These are phyloP conservation scores for Danio aesculapii DNA, from an alignment of 2,797 vertebrate genomes.

Conservation along the genomic window DNA sequence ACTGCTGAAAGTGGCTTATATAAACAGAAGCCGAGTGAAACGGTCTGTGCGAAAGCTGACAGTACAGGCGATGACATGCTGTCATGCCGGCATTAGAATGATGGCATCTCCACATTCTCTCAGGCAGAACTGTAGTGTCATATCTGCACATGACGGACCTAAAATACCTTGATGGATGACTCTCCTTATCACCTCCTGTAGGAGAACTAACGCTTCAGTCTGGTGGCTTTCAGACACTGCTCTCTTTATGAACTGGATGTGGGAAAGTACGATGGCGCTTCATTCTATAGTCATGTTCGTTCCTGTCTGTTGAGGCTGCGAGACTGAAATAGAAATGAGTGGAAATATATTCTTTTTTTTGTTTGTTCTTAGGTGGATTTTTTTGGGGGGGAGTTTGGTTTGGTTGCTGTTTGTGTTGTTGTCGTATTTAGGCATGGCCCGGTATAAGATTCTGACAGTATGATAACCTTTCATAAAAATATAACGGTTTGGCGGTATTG, in stretches of 20 bases:
- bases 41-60: conserved; percentile 25
- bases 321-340: background rate
- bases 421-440: background rate
- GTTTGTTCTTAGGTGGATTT: background rate
- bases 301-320: background rate
- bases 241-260: conserved; percentile 2
- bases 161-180: conserved; percentile 51
- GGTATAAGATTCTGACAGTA: too few species aligned
- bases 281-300: background rate
- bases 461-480: too few species aligned
- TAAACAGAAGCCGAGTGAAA: conserved; percentile 57
- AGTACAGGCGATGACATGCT: conserved; percentile 32
- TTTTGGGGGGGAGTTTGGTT: too few species aligned
- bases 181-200: conserved; percentile 23
- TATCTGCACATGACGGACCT: conserved; percentile 21
- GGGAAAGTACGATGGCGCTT: background rate
- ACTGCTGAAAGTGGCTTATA: conserved; percentile 45
- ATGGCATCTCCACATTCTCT: conserved; percentile 8
- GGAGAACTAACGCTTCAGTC: background rate
- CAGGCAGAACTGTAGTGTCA: conserved; percentile 40
- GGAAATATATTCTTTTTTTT: background rate
- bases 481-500: too few species aligned
- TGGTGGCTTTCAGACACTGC: conserved; percentile 1
- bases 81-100: conserved; percentile 22
- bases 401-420: background rate